Evolutionary conservation across 1,140 invertebrate species (phyloP).

Genomic region (Atopsyche davidsoni): DNA sequence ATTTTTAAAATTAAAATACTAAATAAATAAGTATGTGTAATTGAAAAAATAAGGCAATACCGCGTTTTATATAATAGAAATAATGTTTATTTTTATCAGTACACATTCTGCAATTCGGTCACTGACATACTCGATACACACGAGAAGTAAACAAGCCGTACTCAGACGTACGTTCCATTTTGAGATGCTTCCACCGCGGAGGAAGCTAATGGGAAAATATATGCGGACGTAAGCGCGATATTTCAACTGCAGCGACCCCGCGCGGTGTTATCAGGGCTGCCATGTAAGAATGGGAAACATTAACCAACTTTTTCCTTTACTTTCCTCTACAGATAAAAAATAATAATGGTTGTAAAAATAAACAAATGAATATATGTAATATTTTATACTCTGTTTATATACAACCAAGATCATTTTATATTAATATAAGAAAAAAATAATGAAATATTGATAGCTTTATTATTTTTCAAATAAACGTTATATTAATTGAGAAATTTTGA

Average conservation of each 20-base stretch:
- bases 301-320: too few species aligned
- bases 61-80: constrained; percentile 18
- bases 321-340: too few species aligned
- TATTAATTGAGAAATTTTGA: too few species aligned
- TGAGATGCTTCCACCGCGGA: not conserved
- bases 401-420: too few species aligned
- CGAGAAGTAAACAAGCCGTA: not conserved
- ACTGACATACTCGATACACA: constrained; percentile 16
- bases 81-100: constrained; percentile 24
- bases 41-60: not conserved
- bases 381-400: too few species aligned
- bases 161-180: not conserved
- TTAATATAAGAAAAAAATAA: too few species aligned
- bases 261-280: not conserved
- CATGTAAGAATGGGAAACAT: too few species aligned
- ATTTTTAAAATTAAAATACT: too few species aligned
- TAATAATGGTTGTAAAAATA: too few species aligned
- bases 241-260: not conserved
- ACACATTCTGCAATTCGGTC: constrained; percentile 23
- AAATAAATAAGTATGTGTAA: too few species aligned
- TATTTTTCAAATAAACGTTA: constrained; percentile 5
- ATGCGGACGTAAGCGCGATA: too few species aligned
- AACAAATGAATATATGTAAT: too few species aligned
- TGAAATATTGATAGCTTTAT: not conserved
- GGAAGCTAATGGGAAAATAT: not conserved